Evolutionary conservation across 2,113 vertebrate genomes (phyloP), one percentile per base, ranked within the genome.

Genomic region (Diphyllodes magnificus): DNA sequence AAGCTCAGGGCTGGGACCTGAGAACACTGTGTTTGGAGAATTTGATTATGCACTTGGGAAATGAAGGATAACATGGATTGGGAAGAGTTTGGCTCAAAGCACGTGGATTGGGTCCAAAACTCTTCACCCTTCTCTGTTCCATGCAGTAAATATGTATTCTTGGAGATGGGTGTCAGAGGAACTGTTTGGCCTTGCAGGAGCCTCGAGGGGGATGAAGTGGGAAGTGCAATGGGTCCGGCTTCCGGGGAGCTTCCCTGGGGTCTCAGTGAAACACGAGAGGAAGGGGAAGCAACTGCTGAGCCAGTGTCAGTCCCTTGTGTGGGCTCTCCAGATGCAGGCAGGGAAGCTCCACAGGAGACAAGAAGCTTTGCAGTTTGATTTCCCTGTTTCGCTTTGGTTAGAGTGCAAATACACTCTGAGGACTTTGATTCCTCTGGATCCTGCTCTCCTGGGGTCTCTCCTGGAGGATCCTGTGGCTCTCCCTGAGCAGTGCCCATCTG

Each of bases 41-140:
- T 70, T 51, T 75, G 86, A 95, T 84, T 75, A 88, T 83, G 79
- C 91, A 31, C 77, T 86, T 86, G 88, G 95, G 92, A 91, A 84
- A 91, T 88, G 85, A 94, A 84, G 78, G 82, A 92, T 93, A 82
- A 78, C 4, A 4, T n/a, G 54, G 45, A 44, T 47, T 3, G 19
- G 56, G 82, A 93, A 85, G 88, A 44, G 59, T 91, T 92, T 96
- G 92, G 73, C 93, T 33, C 24, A 86, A 73, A 86, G 39, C 61
- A 69, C 50, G 25, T 84, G 86, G 78, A 28, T 51, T 79, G 53
- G 12, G 19, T 90, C 96, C 95, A 95, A 90, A 84, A 5, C 51
- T 21, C 68, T 91, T 82, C 3, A 5, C 6, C 4, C 14, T 69
- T 82, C 82, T 92, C 88, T 1, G 8, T 53, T 76, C 40, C 1